These are phyloP conservation scores for Cyprinodon diabolis DNA, from an alignment of 2,797 vertebrate species.

Conservation along the genomic window DNA sequence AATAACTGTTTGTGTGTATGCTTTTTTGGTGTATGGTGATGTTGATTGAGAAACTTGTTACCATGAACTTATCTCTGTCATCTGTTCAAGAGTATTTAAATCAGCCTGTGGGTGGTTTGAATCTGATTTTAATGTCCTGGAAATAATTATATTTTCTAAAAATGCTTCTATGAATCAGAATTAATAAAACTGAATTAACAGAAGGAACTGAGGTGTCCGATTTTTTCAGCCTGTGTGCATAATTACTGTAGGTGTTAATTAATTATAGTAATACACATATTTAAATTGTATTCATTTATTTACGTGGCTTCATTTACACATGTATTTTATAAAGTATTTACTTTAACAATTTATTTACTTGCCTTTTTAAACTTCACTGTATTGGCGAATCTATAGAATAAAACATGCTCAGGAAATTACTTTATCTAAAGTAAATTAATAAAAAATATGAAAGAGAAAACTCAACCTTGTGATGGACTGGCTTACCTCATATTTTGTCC, in stretches of 20 bases:
- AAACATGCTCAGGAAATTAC: too few species aligned
- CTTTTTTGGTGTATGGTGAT: slow-evolving; percentile 58
- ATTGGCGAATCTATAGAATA: too few species aligned
- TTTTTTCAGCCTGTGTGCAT: neutral
- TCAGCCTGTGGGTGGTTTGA: slow-evolving; percentile 59
- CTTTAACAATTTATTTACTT: too few species aligned
- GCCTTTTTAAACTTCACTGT: too few species aligned
- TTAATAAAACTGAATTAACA: slow-evolving; percentile 75
- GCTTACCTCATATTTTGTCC: too few species aligned
- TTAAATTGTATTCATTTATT: neutral
- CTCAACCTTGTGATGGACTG: too few species aligned
- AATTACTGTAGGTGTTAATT: neutral
- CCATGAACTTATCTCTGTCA: slow-evolving; percentile 44
- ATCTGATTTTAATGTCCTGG: slow-evolving; percentile 69
- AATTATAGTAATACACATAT: neutral
- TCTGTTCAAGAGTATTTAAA: slow-evolving; percentile 62
- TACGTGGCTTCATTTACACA: too few species aligned
- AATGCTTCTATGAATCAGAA: slow-evolving; percentile 75
- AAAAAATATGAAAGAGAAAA: neutral
- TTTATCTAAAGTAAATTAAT: neutral
- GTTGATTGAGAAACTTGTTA: slow-evolving; percentile 56
- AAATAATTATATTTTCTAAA: slow-evolving; percentile 82
- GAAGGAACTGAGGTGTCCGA: slow-evolving; percentile 9
- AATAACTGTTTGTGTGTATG: slow-evolving; percentile 69
- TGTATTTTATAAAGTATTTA: too few species aligned